Conservation (phyloP, 2,797 vertebrate species). For the Myoxocephalus aenaeus region DNA sequence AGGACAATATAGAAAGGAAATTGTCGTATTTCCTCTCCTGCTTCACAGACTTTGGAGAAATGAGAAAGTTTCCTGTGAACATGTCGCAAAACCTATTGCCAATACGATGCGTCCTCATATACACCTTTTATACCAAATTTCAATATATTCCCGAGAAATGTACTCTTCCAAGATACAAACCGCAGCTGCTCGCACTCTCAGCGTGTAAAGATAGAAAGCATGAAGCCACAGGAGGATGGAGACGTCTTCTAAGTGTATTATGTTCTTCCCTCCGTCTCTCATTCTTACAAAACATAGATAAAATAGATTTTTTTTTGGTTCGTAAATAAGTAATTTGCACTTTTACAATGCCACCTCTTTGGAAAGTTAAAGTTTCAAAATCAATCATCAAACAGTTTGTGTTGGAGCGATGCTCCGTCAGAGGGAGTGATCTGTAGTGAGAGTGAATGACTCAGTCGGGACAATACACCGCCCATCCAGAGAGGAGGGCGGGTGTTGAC, state of each 20-base stretch:
- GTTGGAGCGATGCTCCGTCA: slow-evolving; percentile 26
- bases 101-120: too few relatives aligned
- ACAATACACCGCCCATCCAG: slow-evolving; percentile 36
- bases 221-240: not conserved
- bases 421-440: slow-evolving; percentile 11
- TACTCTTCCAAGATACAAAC: not conserved
- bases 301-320: not conserved
- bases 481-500: slow-evolving; percentile 16
- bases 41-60: not conserved
- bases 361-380: slow-evolving; percentile 14
- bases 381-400: slow-evolving; percentile 15
- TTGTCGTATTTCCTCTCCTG: not conserved
- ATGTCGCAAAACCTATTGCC: too few relatives aligned
- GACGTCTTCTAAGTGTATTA: not conserved
- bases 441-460: slow-evolving; percentile 24
- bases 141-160: not conserved
- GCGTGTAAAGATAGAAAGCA: not conserved
- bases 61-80: too few relatives aligned
- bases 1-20: not conserved
- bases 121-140: not conserved
- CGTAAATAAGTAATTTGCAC: slow-evolving; percentile 1
- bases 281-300: not conserved
- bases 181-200: not conserved
- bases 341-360: slow-evolving; percentile 1
- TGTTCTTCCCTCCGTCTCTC: not conserved